Evolutionary conservation across 2,888 invertebrate genomes (phyloP), one percentile per base, ranked within the genome.

Genomic region (Tenthredo amoena): DNA sequence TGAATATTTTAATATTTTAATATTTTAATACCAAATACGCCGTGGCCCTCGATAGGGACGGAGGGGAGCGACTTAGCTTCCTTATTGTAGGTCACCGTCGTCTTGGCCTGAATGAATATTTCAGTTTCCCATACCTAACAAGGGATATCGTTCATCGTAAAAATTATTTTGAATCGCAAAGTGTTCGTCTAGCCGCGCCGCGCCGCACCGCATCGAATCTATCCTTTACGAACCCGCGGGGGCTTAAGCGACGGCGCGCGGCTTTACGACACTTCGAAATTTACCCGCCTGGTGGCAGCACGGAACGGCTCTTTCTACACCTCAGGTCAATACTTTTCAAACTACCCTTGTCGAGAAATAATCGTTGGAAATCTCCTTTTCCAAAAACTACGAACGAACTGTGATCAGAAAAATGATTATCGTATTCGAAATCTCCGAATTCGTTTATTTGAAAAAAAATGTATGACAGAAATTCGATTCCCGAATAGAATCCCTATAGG

Each of bases 1-100:
- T 92, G 93, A 93, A 93, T 93, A 93, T 93, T 92, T 93, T 91
- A 93, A 93, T 93, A 93, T 93, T 92, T 92, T 92, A 93, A 92
- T 93, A 91, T 93, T 92, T 92, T 92, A 93, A 92, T 93, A 91
- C 91, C 89, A 81, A 81, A 62, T 81, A 81, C 62, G 40, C 62
- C 40, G 26, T 10, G 50, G 43, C 55, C 55, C 77, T 77, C 81
- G 81, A 81, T 62, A 62, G 62, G 77, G 77, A 77, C 34, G 21
- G 26, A 62, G 81, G 81, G 62, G 81, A 58, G 62, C 62, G 37
- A 37, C 10, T 37, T 1, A 34, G 58, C 50, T 50, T 77, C 77
- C 62, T 81, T 50, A 81, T 81, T 81, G 81, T 81, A 62, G 81
- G 62, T 81, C 40, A 81, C 81, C 81, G 81, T 74, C 62, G 37